Percentiles rank a stretch among this genome's conserved stretches.
These are phyloP conservation scores for Aphaenogaster floridana DNA, from an alignment of 1,140 invertebrate species.

Conservation along the genomic window DNA sequence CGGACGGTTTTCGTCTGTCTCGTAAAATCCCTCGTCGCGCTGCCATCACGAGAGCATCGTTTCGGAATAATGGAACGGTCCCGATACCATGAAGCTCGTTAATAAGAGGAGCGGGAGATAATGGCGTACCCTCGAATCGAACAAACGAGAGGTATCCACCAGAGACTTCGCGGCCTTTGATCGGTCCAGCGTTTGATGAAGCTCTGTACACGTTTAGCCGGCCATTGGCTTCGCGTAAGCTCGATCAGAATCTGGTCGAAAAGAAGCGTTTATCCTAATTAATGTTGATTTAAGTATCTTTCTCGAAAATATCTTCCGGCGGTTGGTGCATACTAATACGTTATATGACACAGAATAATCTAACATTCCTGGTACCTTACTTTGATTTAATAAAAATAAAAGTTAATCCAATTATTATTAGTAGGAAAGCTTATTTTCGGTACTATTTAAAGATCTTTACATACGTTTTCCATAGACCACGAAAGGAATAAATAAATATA, in stretches of 20 bases:
- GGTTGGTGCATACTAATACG: neutral
- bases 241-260: neutral
- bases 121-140: conserved; percentile 70
- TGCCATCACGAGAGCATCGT: conserved; percentile 48
- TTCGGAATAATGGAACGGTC: conserved; percentile 55
- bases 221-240: conserved; percentile 32
- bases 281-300: neutral
- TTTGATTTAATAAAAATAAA: neutral
- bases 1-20: conserved; percentile 59
- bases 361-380: neutral
- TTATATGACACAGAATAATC: neutral
- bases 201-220: conserved; percentile 48
- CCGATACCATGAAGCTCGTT: conserved; percentile 63
- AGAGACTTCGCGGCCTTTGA: conserved; percentile 70
- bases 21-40: conserved; percentile 55
- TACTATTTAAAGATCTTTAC: neutral
- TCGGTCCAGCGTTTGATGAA: conserved; percentile 62
- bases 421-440: neutral
- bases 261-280: conserved; percentile 38
- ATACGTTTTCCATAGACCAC: neutral
- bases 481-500: neutral
- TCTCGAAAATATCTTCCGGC: neutral
- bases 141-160: conserved; percentile 69
- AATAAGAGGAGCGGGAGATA: conserved; percentile 72
- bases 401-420: neutral